phyloP scores from a whole-genome alignment of 1,140 invertebrate genomes.

The Heliconius hermathena region DNA sequence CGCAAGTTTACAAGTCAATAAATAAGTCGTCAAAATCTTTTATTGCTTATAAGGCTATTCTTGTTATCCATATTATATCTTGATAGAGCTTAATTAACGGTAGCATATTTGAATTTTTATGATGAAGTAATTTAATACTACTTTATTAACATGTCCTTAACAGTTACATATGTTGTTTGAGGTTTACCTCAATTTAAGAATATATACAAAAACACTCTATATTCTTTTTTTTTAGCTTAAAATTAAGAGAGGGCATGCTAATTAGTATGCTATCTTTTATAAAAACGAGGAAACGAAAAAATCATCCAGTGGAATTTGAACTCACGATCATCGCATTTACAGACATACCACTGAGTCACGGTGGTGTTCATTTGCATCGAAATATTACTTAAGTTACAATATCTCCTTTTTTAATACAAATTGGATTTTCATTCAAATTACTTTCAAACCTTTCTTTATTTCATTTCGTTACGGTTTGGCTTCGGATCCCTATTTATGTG shows the following conservation, averaged over 20 bases:
- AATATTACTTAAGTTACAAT: too few relatives aligned
- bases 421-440: constrained; percentile 6
- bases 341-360: too few relatives aligned
- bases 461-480: background rate
- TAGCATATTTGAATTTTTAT: background rate
- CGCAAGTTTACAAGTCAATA: background rate
- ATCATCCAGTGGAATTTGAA: too few relatives aligned
- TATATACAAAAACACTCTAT: too few relatives aligned
- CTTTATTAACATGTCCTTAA: background rate
- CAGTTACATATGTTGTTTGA: background rate
- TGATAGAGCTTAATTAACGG: background rate
- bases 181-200: background rate
- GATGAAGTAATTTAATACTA: background rate
- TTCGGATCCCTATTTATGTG: constrained; percentile 1
- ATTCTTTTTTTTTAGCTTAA: too few relatives aligned
- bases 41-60: constrained; percentile 13
- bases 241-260: too few relatives aligned
- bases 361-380: too few relatives aligned
- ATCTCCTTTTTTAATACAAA: background rate
- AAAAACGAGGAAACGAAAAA: too few relatives aligned
- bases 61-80: background rate
- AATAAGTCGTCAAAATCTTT: constrained; percentile 25
- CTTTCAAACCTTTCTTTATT: background rate
- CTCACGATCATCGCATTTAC: too few relatives aligned
- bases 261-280: too few relatives aligned